A percentile compares a stretch with the other conserved stretches of the same genome.
These are phyloP conservation scores for Lamellibrachia satsuma DNA, from an alignment of 2,888 invertebrate genomes.

Conservation along the genomic window DNA sequence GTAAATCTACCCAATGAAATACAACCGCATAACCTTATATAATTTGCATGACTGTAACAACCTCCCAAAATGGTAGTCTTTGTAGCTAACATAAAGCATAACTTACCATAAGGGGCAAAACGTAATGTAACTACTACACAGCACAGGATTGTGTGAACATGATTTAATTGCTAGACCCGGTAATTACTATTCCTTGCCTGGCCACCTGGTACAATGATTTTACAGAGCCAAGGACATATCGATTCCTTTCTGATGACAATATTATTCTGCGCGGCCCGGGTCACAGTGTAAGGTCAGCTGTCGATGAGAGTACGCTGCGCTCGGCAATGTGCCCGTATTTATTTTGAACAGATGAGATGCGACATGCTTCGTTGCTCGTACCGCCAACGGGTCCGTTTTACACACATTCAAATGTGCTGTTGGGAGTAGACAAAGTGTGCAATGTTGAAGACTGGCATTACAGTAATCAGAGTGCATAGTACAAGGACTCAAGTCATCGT, in stretches of 20 bases:
- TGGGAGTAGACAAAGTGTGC: neutral
- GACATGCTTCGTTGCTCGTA: neutral
- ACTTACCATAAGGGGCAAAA: no score
- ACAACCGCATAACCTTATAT: neutral
- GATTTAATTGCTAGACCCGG: neutral
- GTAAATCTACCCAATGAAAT: no score
- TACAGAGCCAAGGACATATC: neutral
- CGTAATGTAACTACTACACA: neutral
- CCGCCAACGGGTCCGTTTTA: neutral
- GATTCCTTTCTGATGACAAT: neutral
- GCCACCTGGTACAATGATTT: neutral
- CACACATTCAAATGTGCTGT: neutral
- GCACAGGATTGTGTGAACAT: neutral
- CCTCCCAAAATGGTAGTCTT: neutral
- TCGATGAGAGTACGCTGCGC: neutral
- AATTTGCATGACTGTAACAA: neutral
- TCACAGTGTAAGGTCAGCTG: neutral
- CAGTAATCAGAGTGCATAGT: neutral
- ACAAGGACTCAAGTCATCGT: neutral
- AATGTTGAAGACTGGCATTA: neutral
- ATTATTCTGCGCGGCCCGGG: neutral
- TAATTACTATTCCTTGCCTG: neutral
- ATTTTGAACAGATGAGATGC: neutral
- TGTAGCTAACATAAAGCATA: neutral
- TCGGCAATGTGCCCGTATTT: neutral